These are phyloP conservation scores for Stenotaenia linearis DNA, from an alignment of 2,888 invertebrate genomes.

Conservation along the genomic window DNA sequence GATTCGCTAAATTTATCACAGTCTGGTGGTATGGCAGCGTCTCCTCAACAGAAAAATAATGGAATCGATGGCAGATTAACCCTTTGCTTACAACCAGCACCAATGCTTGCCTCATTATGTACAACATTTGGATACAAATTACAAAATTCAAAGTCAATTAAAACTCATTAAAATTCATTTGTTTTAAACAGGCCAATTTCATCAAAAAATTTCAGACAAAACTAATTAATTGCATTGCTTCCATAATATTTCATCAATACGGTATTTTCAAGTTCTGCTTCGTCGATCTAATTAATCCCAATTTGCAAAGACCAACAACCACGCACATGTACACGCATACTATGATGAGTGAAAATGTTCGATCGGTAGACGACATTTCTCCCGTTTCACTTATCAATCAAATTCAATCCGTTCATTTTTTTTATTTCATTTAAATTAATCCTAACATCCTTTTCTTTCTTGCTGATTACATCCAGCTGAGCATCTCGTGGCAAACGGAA, in stretches of 20 bases:
- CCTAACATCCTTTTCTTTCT: background rate
- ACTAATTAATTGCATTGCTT: background rate
- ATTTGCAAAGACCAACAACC: background rate
- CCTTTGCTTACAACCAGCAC: slow-evolving; percentile 8
- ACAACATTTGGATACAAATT: background rate
- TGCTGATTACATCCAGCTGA: background rate
- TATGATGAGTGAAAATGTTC: background rate
- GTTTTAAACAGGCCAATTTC: background rate
- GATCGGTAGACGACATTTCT: background rate
- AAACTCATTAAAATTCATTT: background rate
- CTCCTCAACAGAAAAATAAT: slow-evolving; percentile 8
- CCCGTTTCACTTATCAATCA: background rate
- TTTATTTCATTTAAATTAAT: background rate
- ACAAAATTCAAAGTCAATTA: background rate
- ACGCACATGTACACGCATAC: background rate
- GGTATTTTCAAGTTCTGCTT: background rate
- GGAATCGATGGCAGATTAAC: slow-evolving; percentile 26
- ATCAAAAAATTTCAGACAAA: background rate
- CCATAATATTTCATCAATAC: background rate
- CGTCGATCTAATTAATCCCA: background rate
- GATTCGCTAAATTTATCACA: slow-evolving; percentile 26
- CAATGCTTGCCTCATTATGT: background rate
- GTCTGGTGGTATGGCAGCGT: slow-evolving; percentile 26
- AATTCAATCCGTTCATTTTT: background rate
- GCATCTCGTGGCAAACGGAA: slow-evolving; percentile 20